phyloP scores from a whole-genome alignment of 2,797 vertebrate genomes.

The Semotilus atromaculatus region DNA sequence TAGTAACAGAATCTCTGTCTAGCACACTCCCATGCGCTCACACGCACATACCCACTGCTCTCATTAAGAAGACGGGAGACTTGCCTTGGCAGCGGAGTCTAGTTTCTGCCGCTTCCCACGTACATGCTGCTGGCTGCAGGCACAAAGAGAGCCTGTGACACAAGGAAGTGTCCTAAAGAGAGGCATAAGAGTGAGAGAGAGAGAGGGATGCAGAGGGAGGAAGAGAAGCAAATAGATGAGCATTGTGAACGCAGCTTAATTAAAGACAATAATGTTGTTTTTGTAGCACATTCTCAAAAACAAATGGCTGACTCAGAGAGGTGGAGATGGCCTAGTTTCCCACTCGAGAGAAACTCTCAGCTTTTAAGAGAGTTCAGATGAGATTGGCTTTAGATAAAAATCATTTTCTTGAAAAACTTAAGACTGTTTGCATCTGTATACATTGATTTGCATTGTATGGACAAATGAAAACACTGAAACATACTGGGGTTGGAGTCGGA shows the following conservation, averaged over 20 bases:
- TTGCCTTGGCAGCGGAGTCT: constrained; percentile 47
- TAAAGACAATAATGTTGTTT: constrained; percentile 67
- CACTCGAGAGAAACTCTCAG: constrained; percentile 28
- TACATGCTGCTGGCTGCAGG: constrained; percentile 58
- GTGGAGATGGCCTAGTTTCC: constrained; percentile 52
- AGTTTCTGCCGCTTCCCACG: constrained; percentile 64
- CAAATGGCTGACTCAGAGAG: constrained; percentile 53
- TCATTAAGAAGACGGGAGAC: constrained; percentile 57
- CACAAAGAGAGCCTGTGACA: constrained; percentile 67
- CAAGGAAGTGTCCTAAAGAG: constrained; percentile 61
- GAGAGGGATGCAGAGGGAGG: constrained; percentile 13
- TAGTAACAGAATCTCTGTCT: constrained; percentile 68
- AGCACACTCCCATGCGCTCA: constrained; percentile 9
- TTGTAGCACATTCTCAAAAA: constrained; percentile 55
- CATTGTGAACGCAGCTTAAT: constrained; percentile 64
- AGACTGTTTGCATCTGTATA: neutral
- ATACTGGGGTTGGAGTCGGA: too few species aligned
- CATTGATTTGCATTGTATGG: neutral
- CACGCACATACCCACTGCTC: constrained; percentile 24
- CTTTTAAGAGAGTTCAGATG: constrained; percentile 15
- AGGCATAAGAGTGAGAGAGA: neutral
- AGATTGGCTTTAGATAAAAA: constrained; percentile 24
- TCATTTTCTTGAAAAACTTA: neutral
- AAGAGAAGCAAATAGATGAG: constrained; percentile 53
- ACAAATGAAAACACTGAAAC: neutral